A percentile compares a stretch with the other conserved stretches of the same genome.
Evolutionary conservation across 92 coral and sea anemone genomes (phyloP).

Genomic region (Zoanthus sansibaricus): DNA sequence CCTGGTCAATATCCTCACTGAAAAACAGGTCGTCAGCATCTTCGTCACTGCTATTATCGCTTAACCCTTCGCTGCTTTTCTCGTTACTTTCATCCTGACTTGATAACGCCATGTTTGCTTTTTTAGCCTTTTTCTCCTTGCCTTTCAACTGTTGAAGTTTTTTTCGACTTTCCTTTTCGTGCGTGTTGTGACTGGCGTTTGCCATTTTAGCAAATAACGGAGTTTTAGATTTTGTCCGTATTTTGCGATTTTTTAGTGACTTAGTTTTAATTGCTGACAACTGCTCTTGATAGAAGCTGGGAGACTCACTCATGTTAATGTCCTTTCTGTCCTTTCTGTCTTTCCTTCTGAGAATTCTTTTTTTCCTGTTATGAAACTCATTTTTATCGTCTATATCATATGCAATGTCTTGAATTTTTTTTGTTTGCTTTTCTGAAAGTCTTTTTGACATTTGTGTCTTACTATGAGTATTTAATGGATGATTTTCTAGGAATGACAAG

Average conservation of each 20-base stretch:
- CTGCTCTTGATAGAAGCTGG: neutral
- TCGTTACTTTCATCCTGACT: neutral
- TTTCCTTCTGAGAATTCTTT: slow-evolving; percentile 10
- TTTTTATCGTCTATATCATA: neutral
- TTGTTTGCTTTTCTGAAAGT: slow-evolving; percentile 8
- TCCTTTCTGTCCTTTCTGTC: slow-evolving; percentile 11
- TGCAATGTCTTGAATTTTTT: neutral
- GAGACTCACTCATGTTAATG: neutral
- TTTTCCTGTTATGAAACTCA: slow-evolving; percentile 16
- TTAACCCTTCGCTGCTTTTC: neutral
- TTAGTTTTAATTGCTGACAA: neutral
- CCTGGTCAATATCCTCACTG: neutral
- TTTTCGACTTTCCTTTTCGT: neutral
- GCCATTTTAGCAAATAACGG: neutral
- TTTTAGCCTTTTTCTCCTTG: neutral
- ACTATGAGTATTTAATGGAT: slow-evolving; percentile 20
- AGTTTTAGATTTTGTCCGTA: neutral
- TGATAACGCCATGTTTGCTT: neutral
- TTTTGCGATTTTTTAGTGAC: neutral
- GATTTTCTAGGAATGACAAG: slow-evolving; percentile 22
- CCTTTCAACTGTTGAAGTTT: neutral
- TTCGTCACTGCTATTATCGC: neutral
- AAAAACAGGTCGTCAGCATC: neutral
- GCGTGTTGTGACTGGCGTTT: neutral
- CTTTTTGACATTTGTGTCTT: neutral